Percentiles rank a stretch among this genome's conserved stretches.
phyloP scores from a whole-genome alignment of 2,797 vertebrate genomes.

The Florisuga fusca region DNA sequence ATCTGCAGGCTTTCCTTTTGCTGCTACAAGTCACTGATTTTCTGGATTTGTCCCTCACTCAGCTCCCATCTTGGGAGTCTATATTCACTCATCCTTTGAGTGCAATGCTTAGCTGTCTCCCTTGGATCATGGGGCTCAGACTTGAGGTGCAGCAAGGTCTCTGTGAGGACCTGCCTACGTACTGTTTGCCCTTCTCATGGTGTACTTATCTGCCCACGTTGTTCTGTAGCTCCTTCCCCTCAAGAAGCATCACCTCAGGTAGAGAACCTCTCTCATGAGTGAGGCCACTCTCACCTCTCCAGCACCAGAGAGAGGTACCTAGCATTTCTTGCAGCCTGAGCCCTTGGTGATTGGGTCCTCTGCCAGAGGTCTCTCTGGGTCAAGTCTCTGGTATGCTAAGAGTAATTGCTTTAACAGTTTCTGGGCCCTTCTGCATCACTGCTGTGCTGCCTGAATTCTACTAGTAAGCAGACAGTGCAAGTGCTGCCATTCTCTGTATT shows the following conservation, averaged over 20 bases:
- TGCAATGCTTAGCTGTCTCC: background rate
- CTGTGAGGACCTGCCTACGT: background rate
- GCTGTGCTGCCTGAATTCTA: background rate
- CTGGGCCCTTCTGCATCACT: background rate
- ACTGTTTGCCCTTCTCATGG: rapidly evolving
- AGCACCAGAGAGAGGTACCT: background rate
- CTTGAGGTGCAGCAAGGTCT: background rate
- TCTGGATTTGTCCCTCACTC: background rate
- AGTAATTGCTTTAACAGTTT: background rate
- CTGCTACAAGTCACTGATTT: background rate
- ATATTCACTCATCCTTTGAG: background rate
- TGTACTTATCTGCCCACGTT: background rate
- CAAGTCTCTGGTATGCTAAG: background rate
- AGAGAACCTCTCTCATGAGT: rapidly evolving
- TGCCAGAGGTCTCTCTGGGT: background rate
- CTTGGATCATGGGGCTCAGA: background rate
- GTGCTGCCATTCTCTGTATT: background rate
- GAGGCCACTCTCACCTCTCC: background rate
- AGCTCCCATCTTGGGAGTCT: background rate
- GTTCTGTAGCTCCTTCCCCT: background rate
- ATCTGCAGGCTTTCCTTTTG: background rate
- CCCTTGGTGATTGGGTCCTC: background rate
- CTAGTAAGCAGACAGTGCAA: background rate
- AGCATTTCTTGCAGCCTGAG: background rate
- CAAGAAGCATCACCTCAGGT: background rate